A percentile compares a stretch with the other conserved stretches of the same genome.
Evolutionary conservation across 2,797 vertebrate species (phyloP).

Genomic region (Rhyacichthys aspro): DNA sequence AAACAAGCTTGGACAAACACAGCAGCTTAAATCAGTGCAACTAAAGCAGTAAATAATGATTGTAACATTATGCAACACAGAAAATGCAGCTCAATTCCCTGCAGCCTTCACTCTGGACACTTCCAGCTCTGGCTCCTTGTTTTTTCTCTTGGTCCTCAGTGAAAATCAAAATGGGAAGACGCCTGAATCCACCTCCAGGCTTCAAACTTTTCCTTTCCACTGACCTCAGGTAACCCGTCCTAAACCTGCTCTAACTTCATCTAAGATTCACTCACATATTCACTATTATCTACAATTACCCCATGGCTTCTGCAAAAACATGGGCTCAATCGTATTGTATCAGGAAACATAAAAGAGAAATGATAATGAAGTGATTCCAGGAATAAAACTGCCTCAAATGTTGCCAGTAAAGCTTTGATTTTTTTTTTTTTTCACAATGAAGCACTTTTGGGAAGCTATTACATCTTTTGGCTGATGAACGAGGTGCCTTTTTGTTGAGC

Average conservation of each 20-base stretch:
- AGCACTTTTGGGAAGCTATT: conserved; percentile 12
- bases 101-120: too few relatives aligned
- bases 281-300: not conserved
- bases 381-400: conserved; percentile 14
- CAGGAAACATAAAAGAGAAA: conserved; percentile 17
- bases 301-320: conserved; percentile 7
- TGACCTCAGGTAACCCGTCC: too few relatives aligned
- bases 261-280: too few relatives aligned
- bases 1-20: too few relatives aligned
- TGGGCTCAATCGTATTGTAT: conserved; percentile 38
- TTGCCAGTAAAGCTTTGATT: conserved; percentile 9
- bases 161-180: conserved; percentile 5
- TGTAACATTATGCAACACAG: too few relatives aligned
- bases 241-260: too few relatives aligned
- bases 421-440: conserved; percentile 2
- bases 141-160: not conserved
- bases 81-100: too few relatives aligned
- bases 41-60: too few relatives aligned
- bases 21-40: too few relatives aligned
- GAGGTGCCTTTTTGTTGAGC: conserved; percentile 6
- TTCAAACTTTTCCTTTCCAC: not conserved
- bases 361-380: conserved; percentile 20
- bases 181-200: conserved; percentile 11
- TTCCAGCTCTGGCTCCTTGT: too few relatives aligned
- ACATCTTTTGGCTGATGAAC: conserved; percentile 23